Evolutionary conservation across 2,113 vertebrate species (phyloP).

Genomic region (Lethenteron camtschaticum): DNA sequence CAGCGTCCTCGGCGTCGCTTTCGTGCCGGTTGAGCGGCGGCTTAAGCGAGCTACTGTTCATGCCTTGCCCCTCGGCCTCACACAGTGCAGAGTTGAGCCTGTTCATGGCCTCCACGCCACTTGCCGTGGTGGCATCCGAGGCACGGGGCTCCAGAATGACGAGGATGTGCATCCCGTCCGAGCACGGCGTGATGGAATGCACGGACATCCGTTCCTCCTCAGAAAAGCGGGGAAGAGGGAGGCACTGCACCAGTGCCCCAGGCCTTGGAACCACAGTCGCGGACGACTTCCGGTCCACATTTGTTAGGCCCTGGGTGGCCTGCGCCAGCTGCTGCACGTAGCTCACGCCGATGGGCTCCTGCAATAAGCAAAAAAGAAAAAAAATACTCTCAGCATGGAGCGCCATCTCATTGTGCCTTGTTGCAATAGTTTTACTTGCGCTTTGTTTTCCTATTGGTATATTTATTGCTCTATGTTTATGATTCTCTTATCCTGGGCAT

Average conservation of each 20-base stretch:
- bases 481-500: too few species aligned
- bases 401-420: too few species aligned
- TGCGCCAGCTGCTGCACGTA: slow-evolving; percentile 98
- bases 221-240: slow-evolving; percentile 72
- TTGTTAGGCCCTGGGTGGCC: slow-evolving; percentile 16
- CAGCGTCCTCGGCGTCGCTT: slow-evolving; percentile 16
- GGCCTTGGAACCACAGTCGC: slow-evolving; percentile 66
- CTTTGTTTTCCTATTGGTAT: too few species aligned
- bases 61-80: slow-evolving; percentile 6
- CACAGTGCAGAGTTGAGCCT: slow-evolving; percentile 81
- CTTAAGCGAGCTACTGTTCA: not conserved
- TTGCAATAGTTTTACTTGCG: too few species aligned
- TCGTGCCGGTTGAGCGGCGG: not conserved
- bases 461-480: too few species aligned
- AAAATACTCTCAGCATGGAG: too few species aligned
- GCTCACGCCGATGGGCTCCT: slow-evolving; percentile 75
- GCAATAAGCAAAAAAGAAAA: slow-evolving; percentile 26
- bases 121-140: slow-evolving; percentile 62
- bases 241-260: slow-evolving; percentile 75
- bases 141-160: slow-evolving; percentile 61
- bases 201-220: slow-evolving; percentile 88
- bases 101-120: slow-evolving; percentile 97
- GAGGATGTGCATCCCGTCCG: slow-evolving; percentile 79
- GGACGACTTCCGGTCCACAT: slow-evolving; percentile 78
- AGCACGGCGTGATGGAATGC: slow-evolving; percentile 84